Evolutionary conservation across 2,797 vertebrate species (phyloP), one percentile per base, ranked within the genome.

Genomic region (Okamejei kenojei): DNA sequence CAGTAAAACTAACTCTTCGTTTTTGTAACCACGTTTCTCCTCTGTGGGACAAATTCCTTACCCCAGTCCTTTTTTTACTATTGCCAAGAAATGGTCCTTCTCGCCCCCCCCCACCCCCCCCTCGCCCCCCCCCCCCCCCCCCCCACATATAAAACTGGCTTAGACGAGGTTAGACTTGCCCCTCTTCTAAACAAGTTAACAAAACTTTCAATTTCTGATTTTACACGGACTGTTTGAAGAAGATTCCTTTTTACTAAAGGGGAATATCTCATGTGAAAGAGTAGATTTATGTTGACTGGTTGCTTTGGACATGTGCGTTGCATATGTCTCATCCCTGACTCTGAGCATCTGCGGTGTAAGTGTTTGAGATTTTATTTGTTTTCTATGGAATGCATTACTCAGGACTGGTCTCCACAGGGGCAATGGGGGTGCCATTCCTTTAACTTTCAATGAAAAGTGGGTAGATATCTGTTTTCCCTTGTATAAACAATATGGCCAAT

Each of bases 241-340:
- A 17, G 29, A 7, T 90, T 35, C 17, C 10, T 23, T 90, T 90
- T 35, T 68, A 63, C 32, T 21, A 38, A 90, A 90, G 19, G 45
- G 86, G 58, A 65, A 65, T 63, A 90, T 68, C 86, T 65, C 65
- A 68, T 90, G 61, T 68, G 63, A 90, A 90, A 58, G 26, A 65
- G 61, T 19, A n/a, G 86, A 19, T 82, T 68, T 90, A 68, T 15
- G 32, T 90, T 90, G 63, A 68, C 63, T 90, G 17, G 63, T 19
- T 65, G n/a, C 63, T 90, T n/a, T 61, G 65, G 86, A 90, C 86
- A 90, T 68, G 4, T 90, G 63, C n/a, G 84, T 61, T 88, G 84
- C 84, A 88, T 35, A 68, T 88, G 84, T 88, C 86, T 35, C 15
- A 90, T 61, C 23, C 13, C 58, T 61, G 58, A 26, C 58, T 61